Conservation (phyloP, 2,888 invertebrate species). For the Diadegma fenestrale region DNA sequence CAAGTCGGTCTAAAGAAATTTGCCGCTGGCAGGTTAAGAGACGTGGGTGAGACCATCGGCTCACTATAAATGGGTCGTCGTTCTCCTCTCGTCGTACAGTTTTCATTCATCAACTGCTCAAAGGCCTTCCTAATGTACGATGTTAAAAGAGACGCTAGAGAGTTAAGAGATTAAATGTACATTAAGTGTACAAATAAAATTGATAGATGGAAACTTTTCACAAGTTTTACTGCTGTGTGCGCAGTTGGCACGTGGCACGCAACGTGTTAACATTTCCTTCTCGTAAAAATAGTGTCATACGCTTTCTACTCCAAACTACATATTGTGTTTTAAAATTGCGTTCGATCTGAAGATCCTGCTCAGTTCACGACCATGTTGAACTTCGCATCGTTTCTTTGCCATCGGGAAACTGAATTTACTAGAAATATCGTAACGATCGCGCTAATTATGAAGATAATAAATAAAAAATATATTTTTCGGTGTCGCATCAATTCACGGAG, state of each 20-base stretch:
- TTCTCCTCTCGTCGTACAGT: neutral
- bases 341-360: neutral
- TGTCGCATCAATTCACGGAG: neutral
- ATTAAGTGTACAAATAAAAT: neutral
- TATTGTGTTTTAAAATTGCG: neutral
- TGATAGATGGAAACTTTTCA: slow-evolving; percentile 4
- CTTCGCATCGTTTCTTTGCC: no score
- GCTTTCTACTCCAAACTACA: neutral
- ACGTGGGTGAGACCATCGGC: slow-evolving; percentile 5
- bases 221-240: neutral
- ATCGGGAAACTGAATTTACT: no score
- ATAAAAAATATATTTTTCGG: no score
- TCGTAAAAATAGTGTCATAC: neutral
- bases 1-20: slow-evolving; percentile 1
- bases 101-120: neutral
- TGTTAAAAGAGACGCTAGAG: neutral
- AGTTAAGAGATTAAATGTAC: neutral
- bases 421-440: no score
- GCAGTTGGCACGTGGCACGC: neutral
- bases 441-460: no score
- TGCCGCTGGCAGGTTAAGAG: slow-evolving; percentile 3
- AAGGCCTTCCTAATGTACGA: neutral
- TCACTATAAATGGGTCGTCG: slow-evolving; percentile 7
- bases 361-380: neutral
- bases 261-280: neutral